phyloP scores from a whole-genome alignment of 2,797 vertebrate species.

The Synaphobranchus kaupii region DNA sequence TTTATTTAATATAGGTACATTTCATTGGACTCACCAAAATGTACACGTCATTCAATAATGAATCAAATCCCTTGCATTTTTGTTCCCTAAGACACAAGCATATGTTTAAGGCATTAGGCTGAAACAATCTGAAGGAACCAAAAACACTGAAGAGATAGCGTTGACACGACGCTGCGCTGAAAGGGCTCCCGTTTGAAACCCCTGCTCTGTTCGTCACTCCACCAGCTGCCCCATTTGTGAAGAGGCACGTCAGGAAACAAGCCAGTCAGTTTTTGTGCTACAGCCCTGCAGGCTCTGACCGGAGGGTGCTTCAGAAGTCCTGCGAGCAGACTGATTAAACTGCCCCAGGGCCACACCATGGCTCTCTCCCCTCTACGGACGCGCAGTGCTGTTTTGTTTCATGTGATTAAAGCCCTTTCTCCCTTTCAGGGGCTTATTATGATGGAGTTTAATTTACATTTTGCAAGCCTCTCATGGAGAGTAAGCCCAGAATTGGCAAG shows the following conservation, averaged over 20 bases:
- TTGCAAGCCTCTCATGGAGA: conserved; percentile 32
- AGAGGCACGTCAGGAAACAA: background rate
- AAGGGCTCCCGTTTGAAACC: background rate
- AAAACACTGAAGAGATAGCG: background rate
- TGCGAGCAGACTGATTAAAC: conserved; percentile 28
- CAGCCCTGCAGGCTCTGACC: conserved; percentile 3
- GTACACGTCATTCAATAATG: background rate
- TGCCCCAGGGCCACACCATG: conserved; percentile 21
- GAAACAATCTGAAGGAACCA: background rate
- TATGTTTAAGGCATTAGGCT: background rate
- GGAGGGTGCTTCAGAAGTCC: background rate
- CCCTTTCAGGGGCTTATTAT: conserved; percentile 16
- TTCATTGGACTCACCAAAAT: background rate
- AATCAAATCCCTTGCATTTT: background rate
- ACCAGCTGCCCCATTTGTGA: background rate
- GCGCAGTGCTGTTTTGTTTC: conserved; percentile 29
- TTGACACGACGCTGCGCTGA: background rate
- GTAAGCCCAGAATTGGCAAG: conserved; percentile 11
- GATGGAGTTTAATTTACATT: conserved; percentile 33
- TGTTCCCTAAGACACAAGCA: background rate
- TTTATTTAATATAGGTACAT: background rate
- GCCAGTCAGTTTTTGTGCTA: conserved; percentile 23
- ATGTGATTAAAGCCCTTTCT: conserved; percentile 30
- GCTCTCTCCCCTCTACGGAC: conserved; percentile 22
- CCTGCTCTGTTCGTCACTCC: background rate